Base-by-base conservation (phyloP, 1,140 invertebrate species). In the Cephus cinctus region DNA sequence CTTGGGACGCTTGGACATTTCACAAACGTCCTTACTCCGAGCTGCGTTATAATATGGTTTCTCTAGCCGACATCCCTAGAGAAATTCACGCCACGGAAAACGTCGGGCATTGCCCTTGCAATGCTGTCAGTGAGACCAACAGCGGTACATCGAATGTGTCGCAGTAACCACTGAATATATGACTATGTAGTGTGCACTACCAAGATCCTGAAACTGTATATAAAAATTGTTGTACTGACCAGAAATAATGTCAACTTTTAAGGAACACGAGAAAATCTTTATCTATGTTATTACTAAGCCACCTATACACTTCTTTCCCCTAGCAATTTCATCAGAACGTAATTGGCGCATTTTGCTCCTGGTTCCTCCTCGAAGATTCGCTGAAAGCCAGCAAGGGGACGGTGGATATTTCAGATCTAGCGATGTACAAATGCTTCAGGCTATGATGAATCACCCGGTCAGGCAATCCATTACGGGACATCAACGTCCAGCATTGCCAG, bases 391-490 rank as follows among this genome's bases (percentile, higher is more conserved):
- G 14, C 14, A 18, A 9, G 11, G 14, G 34, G 15, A 14, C n/a
- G n/a, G n/a, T n/a, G n/a, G n/a, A n/a, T n/a, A n/a, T n/a, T n/a
- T n/a, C n/a, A n/a, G n/a, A n/a, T n/a, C n/a, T n/a, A n/a, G 34
- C 11, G 14, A 14, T 3, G 14, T 12, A 8, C 11, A 18, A 36
- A 36, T 36, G 8, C 34, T 36, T 9, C 34, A 4, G 34, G 34
- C 15, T 12, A 36, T 36, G 34, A 36, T 36, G 34, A 36, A 36
- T 36, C 34, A 36, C 34, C 34, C 34, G 12, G 9, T 12, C 14
- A 15, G 34, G 34, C 15, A 36, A 36, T 36, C 34, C 34, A 36
- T 36, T 36, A 36, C 34, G 14, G 34, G 34, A 36, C 34, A 36
- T 8, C 14, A n/a, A n/a, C n/a, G n/a, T n/a, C n/a, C n/a, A n/a